Evolutionary conservation across 2,797 vertebrate species (phyloP), one percentile per base, ranked within the genome.

Genomic region (Lutjanus campechanus): DNA sequence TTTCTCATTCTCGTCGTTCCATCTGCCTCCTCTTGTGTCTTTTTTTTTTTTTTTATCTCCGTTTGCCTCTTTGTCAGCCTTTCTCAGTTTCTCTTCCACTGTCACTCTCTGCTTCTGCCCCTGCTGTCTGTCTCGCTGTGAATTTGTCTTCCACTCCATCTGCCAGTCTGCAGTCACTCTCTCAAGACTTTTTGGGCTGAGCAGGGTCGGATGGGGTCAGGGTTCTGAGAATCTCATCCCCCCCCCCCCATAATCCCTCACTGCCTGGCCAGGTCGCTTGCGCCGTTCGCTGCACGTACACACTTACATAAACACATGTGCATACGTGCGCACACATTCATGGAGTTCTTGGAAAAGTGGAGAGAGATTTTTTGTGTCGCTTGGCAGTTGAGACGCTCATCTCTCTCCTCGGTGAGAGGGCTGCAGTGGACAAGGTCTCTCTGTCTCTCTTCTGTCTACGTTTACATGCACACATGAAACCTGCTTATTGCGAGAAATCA

Each of bases 171-270:
- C 44, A 9, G 22, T 83, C 71, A 44, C 76, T 81, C 78, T 76
- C 68, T 73, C 60, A 60, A 83, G 75, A 69, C 63, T 50, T 84
- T 73, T 84, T 88, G 83, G 90, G 92, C 88, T 91, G 89, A 89
- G 74, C 87, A 68, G 90, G 90, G 88, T 91, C 60, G 70, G 84
- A 92, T 91, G 92, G 89, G 91, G 91, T 93, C 88, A 92, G 84
- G 91, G 91, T 91, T 89, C 84, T 83, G 67, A 78, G 74, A 82
- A 85, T 79, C 47, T 61, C 82, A 40, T 85, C 81, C 89, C 83
- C 83, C 85, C 43, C 9, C 43, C 8, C 44, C 44, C 44, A 84
- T 89, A 89, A 90, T 92, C 80, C 79, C 72, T 81, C 46, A 5
- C 79, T 75, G 83, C 68, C 69, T 22, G 58, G 82, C 78, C 76